Base-by-base conservation (phyloP, 2,113 vertebrate genomes). In the Speoplatyrhinus poulsoni region DNA sequence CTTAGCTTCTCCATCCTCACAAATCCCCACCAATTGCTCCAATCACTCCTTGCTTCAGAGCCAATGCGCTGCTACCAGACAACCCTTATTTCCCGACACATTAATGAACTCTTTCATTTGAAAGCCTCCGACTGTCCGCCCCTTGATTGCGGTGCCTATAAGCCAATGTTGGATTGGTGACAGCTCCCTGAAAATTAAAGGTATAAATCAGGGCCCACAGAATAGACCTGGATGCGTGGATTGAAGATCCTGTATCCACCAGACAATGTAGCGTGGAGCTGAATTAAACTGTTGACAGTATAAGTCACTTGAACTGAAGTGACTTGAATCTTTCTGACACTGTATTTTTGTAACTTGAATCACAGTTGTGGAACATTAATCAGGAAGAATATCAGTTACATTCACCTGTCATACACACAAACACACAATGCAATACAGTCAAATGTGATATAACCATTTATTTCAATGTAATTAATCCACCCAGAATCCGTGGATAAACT, bases 101-200 rank as follows among this genome's bases (percentile, higher is more conserved):
- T 89, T 88, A 87, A 90, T 83, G 80, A 83, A 85, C 76, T 79
- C 78, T 85, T 90, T 84, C 82, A 87, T 85, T 88, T 80, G 67
- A 87, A 85, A 85, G 73, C 75, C 69, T 88, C 71, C 82, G 83
- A 86, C 82, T 80, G 74, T 72, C 73, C 52, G 62, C 72, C 70
- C 69, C 75, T 77, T 87, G 82, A 89, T 84, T 83, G 77, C 82
- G 79, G 26, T 26, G 26, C 26, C 26, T 26, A 26, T 77, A 76
- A 79, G 73, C 79, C 72, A 75, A 77, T 72, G 65, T 73, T 12
- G 72, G 72, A 56, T 73, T 1, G 1, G 79, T 86, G 83, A 83
- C 77, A 81, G 85, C 81, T 81, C 70, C 76, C 80, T 71, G 83
- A 87, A 88, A 90, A 92, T 89, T 76, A 86, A 90, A 89, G 83